Conservation (phyloP, 64 coral and sea anemone genomes). For the Orbicella faveolata region DNA sequence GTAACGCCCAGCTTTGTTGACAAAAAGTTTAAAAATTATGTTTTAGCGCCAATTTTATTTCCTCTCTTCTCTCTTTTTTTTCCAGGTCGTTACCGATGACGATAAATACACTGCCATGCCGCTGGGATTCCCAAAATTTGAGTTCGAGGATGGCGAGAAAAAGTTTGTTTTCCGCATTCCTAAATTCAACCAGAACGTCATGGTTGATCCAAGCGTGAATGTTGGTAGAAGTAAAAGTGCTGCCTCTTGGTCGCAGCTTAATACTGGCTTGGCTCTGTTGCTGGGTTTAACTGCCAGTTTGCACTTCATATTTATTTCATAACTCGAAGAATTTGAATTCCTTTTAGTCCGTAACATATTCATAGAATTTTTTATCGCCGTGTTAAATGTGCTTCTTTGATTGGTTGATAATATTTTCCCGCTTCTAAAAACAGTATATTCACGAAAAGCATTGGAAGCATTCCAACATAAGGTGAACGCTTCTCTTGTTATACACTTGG, state of each 20-base stretch:
- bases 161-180: conserved; percentile 35
- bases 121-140: not conserved
- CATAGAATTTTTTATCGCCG: too few relatives aligned
- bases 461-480: too few relatives aligned
- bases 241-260: not conserved
- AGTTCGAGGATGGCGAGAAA: conserved; percentile 20
- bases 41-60: not conserved
- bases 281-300: not conserved
- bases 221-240: not conserved
- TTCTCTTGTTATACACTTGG: too few relatives aligned
- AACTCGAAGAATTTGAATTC: too few relatives aligned
- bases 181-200: conserved; percentile 6
- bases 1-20: not conserved
- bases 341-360: too few relatives aligned
- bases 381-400: too few relatives aligned
- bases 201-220: conserved; percentile 28
- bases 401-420: too few relatives aligned
- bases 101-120: conserved; percentile 30
- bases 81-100: conserved; percentile 16
- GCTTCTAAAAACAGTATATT: too few relatives aligned
- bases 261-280: not conserved
- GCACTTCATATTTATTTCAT: not conserved
- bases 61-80: not conserved
- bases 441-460: too few relatives aligned
- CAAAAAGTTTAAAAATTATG: not conserved